Percentiles rank a stretch among this genome's conserved stretches.
Conservation (phyloP, 2,888 invertebrate species). For the Lasioglossum vierecki region DNA sequence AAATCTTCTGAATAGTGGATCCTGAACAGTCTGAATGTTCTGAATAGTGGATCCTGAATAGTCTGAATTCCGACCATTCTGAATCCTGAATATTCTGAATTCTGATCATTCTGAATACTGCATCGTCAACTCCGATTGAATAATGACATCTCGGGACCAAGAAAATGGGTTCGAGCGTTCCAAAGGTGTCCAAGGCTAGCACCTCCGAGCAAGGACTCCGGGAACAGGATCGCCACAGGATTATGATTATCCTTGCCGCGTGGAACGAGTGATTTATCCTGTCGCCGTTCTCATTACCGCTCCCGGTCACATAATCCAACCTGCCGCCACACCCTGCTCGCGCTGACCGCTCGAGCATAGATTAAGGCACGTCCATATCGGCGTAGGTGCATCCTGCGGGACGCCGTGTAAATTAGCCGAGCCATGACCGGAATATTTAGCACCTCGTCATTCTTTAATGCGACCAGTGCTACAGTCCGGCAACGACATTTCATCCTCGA, state of each 20-base stretch:
- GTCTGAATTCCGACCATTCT: no score
- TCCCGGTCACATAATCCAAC: slow-evolving; percentile 77
- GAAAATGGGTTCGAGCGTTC: slow-evolving; percentile 65
- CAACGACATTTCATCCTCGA: not conserved
- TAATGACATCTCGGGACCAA: not conserved
- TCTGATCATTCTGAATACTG: not conserved
- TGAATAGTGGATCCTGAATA: no score
- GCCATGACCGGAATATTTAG: slow-evolving; percentile 48
- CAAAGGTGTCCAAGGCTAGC: slow-evolving; percentile 42
- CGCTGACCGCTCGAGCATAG: slow-evolving; percentile 68
- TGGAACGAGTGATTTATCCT: slow-evolving; percentile 81
- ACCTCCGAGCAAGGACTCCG: slow-evolving; percentile 63
- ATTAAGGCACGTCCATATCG: slow-evolving; percentile 73
- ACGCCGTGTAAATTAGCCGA: slow-evolving; percentile 64
- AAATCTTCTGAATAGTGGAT: not conserved
- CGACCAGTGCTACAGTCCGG: not conserved
- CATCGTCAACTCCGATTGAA: not conserved
- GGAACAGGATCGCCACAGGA: slow-evolving; percentile 76
- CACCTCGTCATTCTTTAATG: slow-evolving; percentile 20
- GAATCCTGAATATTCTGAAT: not conserved
- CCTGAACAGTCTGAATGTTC: no score
- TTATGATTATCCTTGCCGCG: slow-evolving; percentile 77
- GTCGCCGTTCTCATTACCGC: slow-evolving; percentile 80
- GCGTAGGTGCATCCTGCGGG: slow-evolving; percentile 68
- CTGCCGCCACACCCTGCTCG: slow-evolving; percentile 77